Percentiles rank a stretch among this genome's conserved stretches.
Evolutionary conservation across 1,140 invertebrate genomes (phyloP).

Genomic region (Nasonia longicornis): DNA sequence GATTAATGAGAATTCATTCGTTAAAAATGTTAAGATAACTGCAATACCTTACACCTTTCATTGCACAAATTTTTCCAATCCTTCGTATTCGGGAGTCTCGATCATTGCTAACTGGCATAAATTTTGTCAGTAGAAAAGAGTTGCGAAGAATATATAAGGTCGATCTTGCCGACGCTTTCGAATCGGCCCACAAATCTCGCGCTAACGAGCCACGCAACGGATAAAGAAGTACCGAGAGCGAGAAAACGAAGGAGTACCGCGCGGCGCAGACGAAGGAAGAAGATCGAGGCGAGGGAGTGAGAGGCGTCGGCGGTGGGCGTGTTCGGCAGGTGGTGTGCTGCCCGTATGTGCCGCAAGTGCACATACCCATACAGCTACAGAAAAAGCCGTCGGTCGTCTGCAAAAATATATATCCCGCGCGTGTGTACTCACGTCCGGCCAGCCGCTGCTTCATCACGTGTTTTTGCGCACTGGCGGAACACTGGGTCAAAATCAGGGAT

Average conservation of each 20-base stretch:
- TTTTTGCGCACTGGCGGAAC: background rate
- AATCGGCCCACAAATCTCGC: conserved; percentile 54
- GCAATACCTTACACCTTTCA: too few relatives aligned
- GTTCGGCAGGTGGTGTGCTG: conserved; percentile 52
- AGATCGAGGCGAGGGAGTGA: conserved; percentile 19
- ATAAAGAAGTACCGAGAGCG: conserved; percentile 41
- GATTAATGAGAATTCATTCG: too few relatives aligned
- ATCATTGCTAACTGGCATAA: too few relatives aligned
- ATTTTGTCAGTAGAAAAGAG: too few relatives aligned
- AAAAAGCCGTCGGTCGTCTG: background rate
- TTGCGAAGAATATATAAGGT: too few relatives aligned
- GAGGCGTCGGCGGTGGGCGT: conserved; percentile 50
- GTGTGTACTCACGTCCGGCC: background rate
- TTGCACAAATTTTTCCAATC: too few relatives aligned
- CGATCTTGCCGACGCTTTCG: too few relatives aligned
- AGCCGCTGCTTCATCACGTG: background rate
- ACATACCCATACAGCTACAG: background rate
- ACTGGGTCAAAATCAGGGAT: conserved; percentile 41
- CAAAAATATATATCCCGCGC: conserved; percentile 10
- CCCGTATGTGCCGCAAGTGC: background rate
- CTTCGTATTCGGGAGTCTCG: too few relatives aligned
- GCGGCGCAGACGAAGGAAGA: conserved; percentile 2
- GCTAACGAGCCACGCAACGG: conserved; percentile 55
- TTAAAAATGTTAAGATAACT: too few relatives aligned
- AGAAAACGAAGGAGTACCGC: background rate